phyloP scores from a whole-genome alignment of 2,888 invertebrate genomes.

The Neoascia interrupta region DNA sequence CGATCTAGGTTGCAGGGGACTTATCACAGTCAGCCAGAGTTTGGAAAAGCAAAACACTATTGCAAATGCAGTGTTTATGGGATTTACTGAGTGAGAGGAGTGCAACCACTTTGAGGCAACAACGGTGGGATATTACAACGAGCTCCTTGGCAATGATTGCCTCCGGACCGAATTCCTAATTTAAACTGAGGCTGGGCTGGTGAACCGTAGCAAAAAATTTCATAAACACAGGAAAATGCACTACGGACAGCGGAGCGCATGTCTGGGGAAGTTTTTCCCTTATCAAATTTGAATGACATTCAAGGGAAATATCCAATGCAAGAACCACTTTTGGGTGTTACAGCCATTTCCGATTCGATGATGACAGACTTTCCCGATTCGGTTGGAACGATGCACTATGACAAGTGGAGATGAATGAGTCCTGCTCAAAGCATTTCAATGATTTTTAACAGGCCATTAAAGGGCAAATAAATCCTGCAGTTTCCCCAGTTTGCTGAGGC shows the following conservation, averaged over 20 bases:
- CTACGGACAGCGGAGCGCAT: slow-evolving; percentile 28
- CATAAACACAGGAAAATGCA: slow-evolving; percentile 32
- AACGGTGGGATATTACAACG: slow-evolving; percentile 49
- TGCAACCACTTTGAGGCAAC: slow-evolving; percentile 3
- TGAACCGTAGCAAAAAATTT: slow-evolving; percentile 27
- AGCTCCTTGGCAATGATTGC: slow-evolving; percentile 49
- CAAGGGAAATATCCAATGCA: slow-evolving; percentile 11
- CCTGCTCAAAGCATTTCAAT: no score
- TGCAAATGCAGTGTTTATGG: not conserved
- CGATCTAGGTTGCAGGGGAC: not conserved
- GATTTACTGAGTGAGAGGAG: not conserved
- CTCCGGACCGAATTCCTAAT: slow-evolving; percentile 61
- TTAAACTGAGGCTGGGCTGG: slow-evolving; percentile 65
- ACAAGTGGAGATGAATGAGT: no score
- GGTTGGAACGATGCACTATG: no score
- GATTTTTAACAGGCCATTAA: no score
- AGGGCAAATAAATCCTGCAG: no score
- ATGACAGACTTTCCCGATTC: slow-evolving; percentile 17
- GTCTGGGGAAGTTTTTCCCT: slow-evolving; percentile 16
- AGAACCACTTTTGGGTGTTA: slow-evolving; percentile 23
- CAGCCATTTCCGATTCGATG: not conserved
- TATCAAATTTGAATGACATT: slow-evolving; percentile 14
- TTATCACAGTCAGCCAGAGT: slow-evolving; percentile 38
- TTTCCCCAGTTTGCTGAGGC: no score
- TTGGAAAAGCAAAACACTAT: slow-evolving; percentile 29